Evolutionary conservation across 2,888 invertebrate genomes (phyloP).

Genomic region (Lepidocyrtoides sp.): DNA sequence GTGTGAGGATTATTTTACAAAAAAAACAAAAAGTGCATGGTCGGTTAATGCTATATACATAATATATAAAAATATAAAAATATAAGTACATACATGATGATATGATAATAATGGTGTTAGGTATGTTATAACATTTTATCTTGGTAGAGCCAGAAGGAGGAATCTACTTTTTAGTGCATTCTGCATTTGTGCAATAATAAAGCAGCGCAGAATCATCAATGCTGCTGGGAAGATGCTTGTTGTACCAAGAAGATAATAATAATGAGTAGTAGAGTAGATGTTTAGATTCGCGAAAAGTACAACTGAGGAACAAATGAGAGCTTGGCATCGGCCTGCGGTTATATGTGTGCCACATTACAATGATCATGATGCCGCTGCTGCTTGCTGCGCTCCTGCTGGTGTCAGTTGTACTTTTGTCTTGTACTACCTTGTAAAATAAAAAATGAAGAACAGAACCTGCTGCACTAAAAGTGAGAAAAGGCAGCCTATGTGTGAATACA

Average conservation of each 20-base stretch:
- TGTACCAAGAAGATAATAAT: not conserved
- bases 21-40: slow-evolving; percentile 30
- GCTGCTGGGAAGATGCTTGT: not conserved
- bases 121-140: not conserved
- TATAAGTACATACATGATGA: too few species aligned
- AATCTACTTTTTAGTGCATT: slow-evolving; percentile 24
- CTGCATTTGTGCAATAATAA: slow-evolving; percentile 49
- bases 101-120: not conserved
- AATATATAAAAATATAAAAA: too few species aligned
- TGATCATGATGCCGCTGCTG: not conserved
- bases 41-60: not conserved
- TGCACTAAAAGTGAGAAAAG: not conserved
- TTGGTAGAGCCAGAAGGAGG: not conserved
- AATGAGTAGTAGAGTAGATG: not conserved
- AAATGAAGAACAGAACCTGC: slow-evolving; percentile 18
- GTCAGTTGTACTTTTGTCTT: not conserved
- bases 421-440: not conserved
- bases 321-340: slow-evolving; percentile 27
- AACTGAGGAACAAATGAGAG: slow-evolving; percentile 26
- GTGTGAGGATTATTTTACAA: not conserved
- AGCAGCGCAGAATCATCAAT: not conserved
- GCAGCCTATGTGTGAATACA: too few species aligned
- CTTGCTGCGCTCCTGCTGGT: not conserved
- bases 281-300: not conserved
- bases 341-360: slow-evolving; percentile 16